Evolutionary conservation across 2,797 vertebrate species (phyloP).

Genomic region (Odontamblyopus rebecca): DNA sequence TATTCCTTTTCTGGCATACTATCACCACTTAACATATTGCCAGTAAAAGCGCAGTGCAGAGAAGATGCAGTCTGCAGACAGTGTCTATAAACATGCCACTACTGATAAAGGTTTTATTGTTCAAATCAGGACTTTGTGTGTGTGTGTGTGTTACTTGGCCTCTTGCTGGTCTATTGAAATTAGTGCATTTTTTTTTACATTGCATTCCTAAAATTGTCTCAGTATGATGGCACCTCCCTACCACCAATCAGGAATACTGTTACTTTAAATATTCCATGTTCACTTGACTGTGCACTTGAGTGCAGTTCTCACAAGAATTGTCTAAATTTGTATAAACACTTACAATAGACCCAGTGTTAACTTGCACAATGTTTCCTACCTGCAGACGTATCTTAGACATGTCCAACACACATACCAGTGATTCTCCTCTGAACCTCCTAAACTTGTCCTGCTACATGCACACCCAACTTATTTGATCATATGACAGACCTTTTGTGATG

Average conservation of each 20-base stretch:
- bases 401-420: background rate
- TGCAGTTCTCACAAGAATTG: background rate
- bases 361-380: too few relatives aligned
- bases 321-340: background rate
- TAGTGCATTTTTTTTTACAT: background rate
- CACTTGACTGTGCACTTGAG: too few relatives aligned
- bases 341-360: too few relatives aligned
- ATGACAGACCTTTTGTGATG: background rate
- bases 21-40: constrained; percentile 17
- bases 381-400: too few relatives aligned
- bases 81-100: constrained; percentile 1
- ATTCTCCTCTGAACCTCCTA: background rate
- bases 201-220: background rate
- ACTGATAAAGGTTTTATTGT: constrained; percentile 8
- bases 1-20: constrained; percentile 15
- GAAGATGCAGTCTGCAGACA: constrained; percentile 5
- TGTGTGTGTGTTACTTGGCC: background rate
- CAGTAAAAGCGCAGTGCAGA: constrained; percentile 29
- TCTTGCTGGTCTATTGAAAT: too few relatives aligned
- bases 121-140: background rate
- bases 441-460: constrained; percentile 2
- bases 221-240: background rate
- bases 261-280: background rate
- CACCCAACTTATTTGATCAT: background rate
- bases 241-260: background rate